These are phyloP conservation scores for Leucania comma DNA, from an alignment of 2,888 invertebrate genomes.

Conservation along the genomic window DNA sequence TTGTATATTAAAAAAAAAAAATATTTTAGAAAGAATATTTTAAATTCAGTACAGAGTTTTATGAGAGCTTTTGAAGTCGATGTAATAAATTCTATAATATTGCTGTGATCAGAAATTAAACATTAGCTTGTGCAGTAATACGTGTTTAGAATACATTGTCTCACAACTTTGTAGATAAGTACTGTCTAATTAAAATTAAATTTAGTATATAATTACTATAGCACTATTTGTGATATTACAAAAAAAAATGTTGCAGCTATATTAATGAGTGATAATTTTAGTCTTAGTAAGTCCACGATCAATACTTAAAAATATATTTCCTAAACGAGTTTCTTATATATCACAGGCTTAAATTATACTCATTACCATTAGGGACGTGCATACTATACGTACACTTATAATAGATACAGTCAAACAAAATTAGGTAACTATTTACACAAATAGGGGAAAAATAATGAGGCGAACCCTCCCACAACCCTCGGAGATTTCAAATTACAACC, in stretches of 20 bases:
- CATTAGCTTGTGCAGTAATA: conserved; percentile 54
- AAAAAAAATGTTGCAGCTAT: conserved; percentile 57
- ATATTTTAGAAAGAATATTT: not conserved
- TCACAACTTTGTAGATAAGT: conserved; percentile 30
- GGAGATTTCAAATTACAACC: conserved; percentile 88
- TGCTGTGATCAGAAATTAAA: conserved; percentile 56
- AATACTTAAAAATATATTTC: conserved; percentile 82
- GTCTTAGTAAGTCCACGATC: conserved; percentile 75
- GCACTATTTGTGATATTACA: conserved; percentile 41
- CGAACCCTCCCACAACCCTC: conserved; percentile 90
- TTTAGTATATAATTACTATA: conserved; percentile 34
- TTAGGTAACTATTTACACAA: conserved; percentile 90
- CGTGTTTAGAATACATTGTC: conserved; percentile 38
- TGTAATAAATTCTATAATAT: conserved; percentile 45
- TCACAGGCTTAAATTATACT: conserved; percentile 90
- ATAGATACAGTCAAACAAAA: conserved; percentile 85
- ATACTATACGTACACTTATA: conserved; percentile 88
- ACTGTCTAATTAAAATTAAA: conserved; percentile 37
- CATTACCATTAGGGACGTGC: conserved; percentile 89
- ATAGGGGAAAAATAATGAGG: conserved; percentile 91
- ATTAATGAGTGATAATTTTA: conserved; percentile 66
- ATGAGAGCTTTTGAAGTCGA: conserved; percentile 47
- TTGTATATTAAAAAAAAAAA: not conserved
- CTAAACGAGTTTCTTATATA: conserved; percentile 88
- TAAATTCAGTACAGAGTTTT: conserved; percentile 27